Conservation (phyloP, 2,113 vertebrate genomes). For the Syrmaticus mikado region DNA sequence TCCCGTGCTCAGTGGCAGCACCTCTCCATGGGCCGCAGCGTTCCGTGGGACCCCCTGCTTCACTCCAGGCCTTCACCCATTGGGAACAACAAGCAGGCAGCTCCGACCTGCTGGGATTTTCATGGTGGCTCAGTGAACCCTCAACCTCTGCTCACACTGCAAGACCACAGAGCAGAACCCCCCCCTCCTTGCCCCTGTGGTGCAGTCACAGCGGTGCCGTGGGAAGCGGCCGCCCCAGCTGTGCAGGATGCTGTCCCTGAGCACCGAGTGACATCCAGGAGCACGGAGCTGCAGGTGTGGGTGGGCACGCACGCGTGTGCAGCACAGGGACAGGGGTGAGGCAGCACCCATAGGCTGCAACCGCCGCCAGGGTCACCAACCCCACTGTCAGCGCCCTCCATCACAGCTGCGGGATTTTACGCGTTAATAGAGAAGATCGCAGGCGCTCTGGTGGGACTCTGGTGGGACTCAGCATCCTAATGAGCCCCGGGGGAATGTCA, state of each 20-base stretch:
- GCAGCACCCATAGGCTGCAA: background rate
- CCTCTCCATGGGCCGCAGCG: background rate
- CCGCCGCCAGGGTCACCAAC: background rate
- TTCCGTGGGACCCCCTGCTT: background rate
- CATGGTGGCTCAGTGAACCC: background rate
- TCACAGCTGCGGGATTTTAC: slow-evolving; percentile 78
- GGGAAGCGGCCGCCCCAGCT: background rate
- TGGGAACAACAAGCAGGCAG: background rate
- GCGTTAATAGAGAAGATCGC: slow-evolving; percentile 85
- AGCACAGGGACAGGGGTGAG: background rate
- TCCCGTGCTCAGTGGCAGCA: background rate
- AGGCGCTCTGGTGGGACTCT: slow-evolving; percentile 65
- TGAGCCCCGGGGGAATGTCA: slow-evolving; percentile 83
- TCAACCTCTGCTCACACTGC: background rate
- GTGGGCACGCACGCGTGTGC: rapidly evolving
- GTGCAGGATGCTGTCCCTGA: rapidly evolving
- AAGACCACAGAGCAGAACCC: rapidly evolving
- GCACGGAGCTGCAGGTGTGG: background rate
- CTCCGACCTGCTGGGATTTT: slow-evolving; percentile 9
- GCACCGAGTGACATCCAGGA: rapidly evolving
- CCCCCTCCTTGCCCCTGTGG: rapidly evolving
- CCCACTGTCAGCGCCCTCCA: slow-evolving; percentile 77
- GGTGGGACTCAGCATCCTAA: slow-evolving; percentile 73
- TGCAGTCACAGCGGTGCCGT: rapidly evolving
- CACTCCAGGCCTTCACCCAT: background rate